Percentiles rank a stretch among this genome's conserved stretches.
Conservation (phyloP, 2,888 invertebrate species). For the Drosophila longiperda region DNA sequence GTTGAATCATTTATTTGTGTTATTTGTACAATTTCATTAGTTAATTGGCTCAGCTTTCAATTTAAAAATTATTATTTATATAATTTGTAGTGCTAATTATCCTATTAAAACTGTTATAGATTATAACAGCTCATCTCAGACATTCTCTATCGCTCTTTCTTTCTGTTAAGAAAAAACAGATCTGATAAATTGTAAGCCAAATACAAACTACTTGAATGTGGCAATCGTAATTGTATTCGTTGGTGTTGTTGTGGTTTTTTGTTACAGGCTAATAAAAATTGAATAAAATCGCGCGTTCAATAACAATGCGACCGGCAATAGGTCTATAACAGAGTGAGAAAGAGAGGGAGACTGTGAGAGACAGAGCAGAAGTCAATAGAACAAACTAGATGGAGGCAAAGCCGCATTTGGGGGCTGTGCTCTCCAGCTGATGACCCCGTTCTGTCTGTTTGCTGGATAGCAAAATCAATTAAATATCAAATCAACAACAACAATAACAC, state of each 20-base stretch:
- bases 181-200: constrained; percentile 29
- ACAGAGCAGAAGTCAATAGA: background rate
- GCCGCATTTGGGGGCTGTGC: constrained; percentile 41
- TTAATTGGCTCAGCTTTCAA: background rate
- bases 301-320: constrained; percentile 35
- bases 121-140: background rate
- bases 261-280: constrained; percentile 70
- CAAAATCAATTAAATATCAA: constrained; percentile 62
- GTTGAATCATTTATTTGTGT: background rate
- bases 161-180: constrained; percentile 17
- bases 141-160: background rate
- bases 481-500: constrained; percentile 25
- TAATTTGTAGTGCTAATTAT: background rate
- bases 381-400: constrained; percentile 15
- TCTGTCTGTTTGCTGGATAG: constrained; percentile 41
- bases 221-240: constrained; percentile 18
- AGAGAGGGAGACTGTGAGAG: background rate
- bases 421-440: constrained; percentile 53
- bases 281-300: constrained; percentile 77
- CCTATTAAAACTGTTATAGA: background rate
- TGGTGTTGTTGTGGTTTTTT: constrained; percentile 13
- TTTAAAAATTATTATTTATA: background rate
- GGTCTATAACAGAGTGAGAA: background rate
- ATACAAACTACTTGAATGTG: constrained; percentile 36
- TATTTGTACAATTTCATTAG: background rate